phyloP scores from a whole-genome alignment of 2,113 vertebrate genomes.

The Galeopterus variegatus region DNA sequence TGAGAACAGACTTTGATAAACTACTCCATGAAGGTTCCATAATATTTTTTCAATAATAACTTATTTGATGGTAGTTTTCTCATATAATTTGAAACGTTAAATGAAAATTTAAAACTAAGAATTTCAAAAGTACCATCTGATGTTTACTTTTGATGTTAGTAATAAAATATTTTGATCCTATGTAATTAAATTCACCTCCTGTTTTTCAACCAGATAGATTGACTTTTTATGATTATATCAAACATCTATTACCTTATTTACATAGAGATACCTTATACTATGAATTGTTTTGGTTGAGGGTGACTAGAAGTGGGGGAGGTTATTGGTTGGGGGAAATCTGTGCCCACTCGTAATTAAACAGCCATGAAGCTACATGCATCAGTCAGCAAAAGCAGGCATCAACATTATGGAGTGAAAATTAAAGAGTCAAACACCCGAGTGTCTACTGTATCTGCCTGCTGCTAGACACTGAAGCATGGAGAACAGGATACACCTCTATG shows the following conservation, averaged over 20 bases:
- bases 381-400: constrained; percentile 86
- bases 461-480: constrained; percentile 96
- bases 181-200: constrained; percentile 37
- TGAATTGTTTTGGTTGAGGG: constrained; percentile 72
- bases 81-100: constrained; percentile 7
- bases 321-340: constrained; percentile 79
- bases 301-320: background rate
- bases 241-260: constrained; percentile 51
- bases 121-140: constrained; percentile 9
- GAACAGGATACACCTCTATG: constrained; percentile 99
- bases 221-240: constrained; percentile 44
- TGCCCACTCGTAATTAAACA: constrained; percentile 86
- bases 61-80: constrained; percentile 19
- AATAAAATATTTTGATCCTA: constrained; percentile 67
- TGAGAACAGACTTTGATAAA: background rate
- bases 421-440: constrained; percentile 90
- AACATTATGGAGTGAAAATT: constrained; percentile 90
- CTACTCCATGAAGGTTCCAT: background rate
- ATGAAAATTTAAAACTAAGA: background rate
- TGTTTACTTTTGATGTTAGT: constrained; percentile 61
- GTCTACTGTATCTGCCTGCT: constrained; percentile 92
- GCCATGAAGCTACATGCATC: constrained; percentile 85
- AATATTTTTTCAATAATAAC: constrained; percentile 49
- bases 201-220: constrained; percentile 35
- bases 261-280: constrained; percentile 36